Evolutionary conservation across 2,888 invertebrate genomes (phyloP), one percentile per base, ranked within the genome.

Genomic region (Arctia plantaginis): DNA sequence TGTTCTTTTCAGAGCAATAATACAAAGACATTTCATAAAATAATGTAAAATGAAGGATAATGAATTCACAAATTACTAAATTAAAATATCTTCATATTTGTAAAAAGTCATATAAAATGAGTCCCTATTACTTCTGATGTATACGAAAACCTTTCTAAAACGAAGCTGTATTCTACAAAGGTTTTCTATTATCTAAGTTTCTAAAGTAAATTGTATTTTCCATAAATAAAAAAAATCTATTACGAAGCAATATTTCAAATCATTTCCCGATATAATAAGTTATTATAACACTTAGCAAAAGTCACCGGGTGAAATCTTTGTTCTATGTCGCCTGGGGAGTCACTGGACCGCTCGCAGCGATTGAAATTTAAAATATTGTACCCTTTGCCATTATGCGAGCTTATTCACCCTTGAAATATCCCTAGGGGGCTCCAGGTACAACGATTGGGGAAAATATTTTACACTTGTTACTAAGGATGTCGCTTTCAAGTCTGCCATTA

Each of bases 331-430:
- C 94, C 93, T 86, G 88, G 90, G 87, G 90, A 88, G 90, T 81
- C 77, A 87, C 86, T 81, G 92, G 95, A 95, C 95, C 95, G 95
- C 95, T 95, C 90, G 93, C 95, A 94, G 95, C 95, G 95, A 95
- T 95, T 95, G 95, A 95, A 96, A 95, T 95, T 96, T 95, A 95
- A 96, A 96, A 96, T 95, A 96, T 96, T 95, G 95, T 96, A 95
- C 95, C 95, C 95, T 95, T 95, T 95, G 94, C 95, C 94, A 96
- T 96, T 96, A 96, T 96, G 93, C 94, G 92, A 93, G 95, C 95
- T 95, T 95, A 95, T 95, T 95, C 96, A 95, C 95, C 96, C 96
- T 95, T 96, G 95, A 96, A 96, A 96, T 96, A 96, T 96, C 96
- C 95, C 95, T 92, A 85, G 94, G 96, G 95, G 95, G 92, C 90